Evolutionary conservation across 1,140 invertebrate species (phyloP).

Genomic region (Drosophila gunungcola): DNA sequence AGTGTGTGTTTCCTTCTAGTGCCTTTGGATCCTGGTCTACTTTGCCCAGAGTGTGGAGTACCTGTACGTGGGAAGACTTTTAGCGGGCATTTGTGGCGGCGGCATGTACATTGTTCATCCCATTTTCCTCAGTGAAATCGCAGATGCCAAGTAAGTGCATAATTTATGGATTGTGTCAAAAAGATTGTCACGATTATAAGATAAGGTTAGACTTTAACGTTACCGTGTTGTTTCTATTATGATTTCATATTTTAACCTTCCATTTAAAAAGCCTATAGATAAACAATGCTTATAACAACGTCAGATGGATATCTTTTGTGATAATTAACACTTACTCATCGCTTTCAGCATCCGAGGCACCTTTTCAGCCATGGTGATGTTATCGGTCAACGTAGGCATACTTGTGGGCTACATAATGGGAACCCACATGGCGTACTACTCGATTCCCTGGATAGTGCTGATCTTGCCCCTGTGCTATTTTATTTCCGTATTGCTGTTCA

Average conservation of each 20-base stretch:
- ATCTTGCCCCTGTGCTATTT: slow-evolving; percentile 51
- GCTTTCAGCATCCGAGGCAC: slow-evolving; percentile 64
- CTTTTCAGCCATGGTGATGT: slow-evolving; percentile 62
- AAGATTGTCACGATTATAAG: slow-evolving; percentile 2
- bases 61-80: slow-evolving; percentile 79
- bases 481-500: slow-evolving; percentile 39
- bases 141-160: slow-evolving; percentile 73
- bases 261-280: too few species aligned
- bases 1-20: slow-evolving; percentile 37
- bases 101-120: slow-evolving; percentile 69
- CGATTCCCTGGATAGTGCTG: slow-evolving; percentile 51
- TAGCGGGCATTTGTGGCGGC: slow-evolving; percentile 79
- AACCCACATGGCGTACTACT: slow-evolving; percentile 54
- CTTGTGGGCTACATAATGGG: slow-evolving; percentile 64
- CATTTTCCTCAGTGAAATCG: slow-evolving; percentile 75
- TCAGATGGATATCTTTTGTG: too few species aligned
- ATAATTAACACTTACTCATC: background rate
- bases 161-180: slow-evolving; percentile 19
- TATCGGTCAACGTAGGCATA: slow-evolving; percentile 65
- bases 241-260: too few species aligned
- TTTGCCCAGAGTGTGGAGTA: slow-evolving; percentile 57
- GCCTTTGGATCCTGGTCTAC: slow-evolving; percentile 64
- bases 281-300: too few species aligned
- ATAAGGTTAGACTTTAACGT: slow-evolving; percentile 13
- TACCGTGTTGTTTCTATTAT: too few species aligned